A percentile compares a stretch with the other conserved stretches of the same genome.
phyloP scores from a whole-genome alignment of 2,797 vertebrate genomes.

The Manis crassicaudata region DNA sequence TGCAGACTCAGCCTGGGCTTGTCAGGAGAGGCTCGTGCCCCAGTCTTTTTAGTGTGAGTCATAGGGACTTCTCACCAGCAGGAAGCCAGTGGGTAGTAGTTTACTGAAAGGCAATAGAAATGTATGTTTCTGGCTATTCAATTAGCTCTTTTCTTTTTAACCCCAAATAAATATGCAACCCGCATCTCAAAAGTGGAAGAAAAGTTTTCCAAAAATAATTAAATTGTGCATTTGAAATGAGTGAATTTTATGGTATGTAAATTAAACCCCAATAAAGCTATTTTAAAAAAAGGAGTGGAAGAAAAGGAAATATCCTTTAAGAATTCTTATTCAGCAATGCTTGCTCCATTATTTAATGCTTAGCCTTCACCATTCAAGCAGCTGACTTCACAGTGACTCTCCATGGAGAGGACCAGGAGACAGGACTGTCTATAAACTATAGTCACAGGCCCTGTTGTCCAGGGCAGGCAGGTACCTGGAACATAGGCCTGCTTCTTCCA shows the following conservation, averaged over 20 bases:
- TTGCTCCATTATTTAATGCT: neutral
- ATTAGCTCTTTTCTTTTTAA: conserved; percentile 33
- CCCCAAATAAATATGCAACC: neutral
- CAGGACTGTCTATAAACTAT: too few relatives aligned
- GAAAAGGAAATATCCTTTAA: neutral
- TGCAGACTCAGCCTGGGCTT: neutral
- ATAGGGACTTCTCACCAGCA: neutral
- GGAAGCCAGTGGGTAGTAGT: neutral
- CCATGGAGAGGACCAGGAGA: neutral
- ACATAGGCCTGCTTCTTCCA: neutral
- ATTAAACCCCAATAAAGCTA: neutral
- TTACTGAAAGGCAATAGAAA: conserved; percentile 4
- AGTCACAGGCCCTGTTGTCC: neutral
- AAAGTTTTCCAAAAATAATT: conserved; percentile 31
- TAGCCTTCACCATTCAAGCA: neutral
- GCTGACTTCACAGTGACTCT: neutral
- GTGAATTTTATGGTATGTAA: conserved; percentile 31
- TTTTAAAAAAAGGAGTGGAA: neutral
- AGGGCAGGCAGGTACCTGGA: neutral
- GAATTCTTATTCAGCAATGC: neutral
- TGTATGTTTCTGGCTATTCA: neutral
- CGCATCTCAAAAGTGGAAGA: neutral
- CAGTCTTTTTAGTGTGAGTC: neutral
- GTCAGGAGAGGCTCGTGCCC: accelerated
- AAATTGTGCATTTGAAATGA: conserved; percentile 6